Conservation (phyloP, 2,113 vertebrate species). For the Mionectes macconnelli region DNA sequence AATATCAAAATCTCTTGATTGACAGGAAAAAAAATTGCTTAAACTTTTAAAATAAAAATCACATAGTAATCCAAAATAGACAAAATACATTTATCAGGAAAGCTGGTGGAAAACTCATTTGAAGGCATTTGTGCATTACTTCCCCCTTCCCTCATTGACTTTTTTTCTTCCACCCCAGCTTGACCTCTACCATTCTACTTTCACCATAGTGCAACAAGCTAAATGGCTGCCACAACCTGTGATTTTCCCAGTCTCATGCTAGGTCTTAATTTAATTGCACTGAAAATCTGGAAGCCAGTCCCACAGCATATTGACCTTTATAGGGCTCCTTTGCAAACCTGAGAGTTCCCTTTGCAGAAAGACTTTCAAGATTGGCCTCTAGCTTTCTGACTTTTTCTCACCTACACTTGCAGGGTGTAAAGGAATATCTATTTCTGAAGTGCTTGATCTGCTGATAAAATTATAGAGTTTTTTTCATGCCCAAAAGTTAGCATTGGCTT, state of each 20-base stretch:
- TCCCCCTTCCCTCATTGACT: background rate
- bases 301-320: background rate
- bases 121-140: conserved; percentile 1
- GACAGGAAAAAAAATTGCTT: background rate
- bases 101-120: background rate
- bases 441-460: background rate
- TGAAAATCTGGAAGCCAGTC: background rate
- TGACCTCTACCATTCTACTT: background rate
- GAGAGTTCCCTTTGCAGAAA: background rate
- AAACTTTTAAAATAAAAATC: background rate
- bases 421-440: background rate
- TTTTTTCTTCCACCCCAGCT: background rate
- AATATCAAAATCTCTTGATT: background rate
- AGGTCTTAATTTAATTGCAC: background rate
- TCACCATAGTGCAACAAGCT: background rate
- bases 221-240: background rate
- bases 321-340: background rate
- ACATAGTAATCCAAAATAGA: background rate
- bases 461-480: conserved; percentile 8
- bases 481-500: conserved; percentile 59
- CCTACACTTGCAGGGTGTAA: background rate
- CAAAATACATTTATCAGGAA: background rate
- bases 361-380: background rate
- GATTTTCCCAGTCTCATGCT: background rate
- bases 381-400: conserved; percentile 24